These are phyloP conservation scores for Augiades crinisus DNA, from an alignment of 2,888 invertebrate species.

Conservation along the genomic window DNA sequence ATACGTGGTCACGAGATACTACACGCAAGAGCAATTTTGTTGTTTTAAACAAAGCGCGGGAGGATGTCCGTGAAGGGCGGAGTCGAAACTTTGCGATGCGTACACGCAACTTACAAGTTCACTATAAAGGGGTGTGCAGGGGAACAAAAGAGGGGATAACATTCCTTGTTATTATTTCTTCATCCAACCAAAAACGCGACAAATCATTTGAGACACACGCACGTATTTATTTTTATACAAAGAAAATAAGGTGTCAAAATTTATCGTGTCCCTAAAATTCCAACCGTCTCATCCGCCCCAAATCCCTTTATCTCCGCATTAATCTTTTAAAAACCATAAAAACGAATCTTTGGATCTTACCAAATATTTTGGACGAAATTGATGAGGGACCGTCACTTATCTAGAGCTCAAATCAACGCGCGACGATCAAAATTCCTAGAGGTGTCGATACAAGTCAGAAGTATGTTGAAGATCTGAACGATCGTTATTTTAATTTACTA, in stretches of 20 bases:
- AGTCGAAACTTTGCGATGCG: constrained; percentile 50
- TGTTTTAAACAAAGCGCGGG: constrained; percentile 56
- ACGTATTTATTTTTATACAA: constrained; percentile 35
- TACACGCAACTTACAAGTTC: constrained; percentile 39
- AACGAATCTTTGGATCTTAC: constrained; percentile 73
- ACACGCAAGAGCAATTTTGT: constrained; percentile 49
- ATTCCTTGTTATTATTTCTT: constrained; percentile 20
- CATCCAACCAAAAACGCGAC: constrained; percentile 33
- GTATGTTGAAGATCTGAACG: constrained; percentile 54
- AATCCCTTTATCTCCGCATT: constrained; percentile 73
- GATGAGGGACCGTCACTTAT: constrained; percentile 71
- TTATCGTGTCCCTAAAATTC: constrained; percentile 64
- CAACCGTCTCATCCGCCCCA: constrained; percentile 57
- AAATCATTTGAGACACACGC: constrained; percentile 36
- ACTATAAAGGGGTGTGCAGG: constrained; percentile 30
- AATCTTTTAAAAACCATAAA: constrained; percentile 73
- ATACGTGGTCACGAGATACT: constrained; percentile 24
- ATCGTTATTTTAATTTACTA: constrained; percentile 46
- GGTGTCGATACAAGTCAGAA: constrained; percentile 74
- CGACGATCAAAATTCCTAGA: constrained; percentile 76
- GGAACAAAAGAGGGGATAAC: constrained; percentile 26
- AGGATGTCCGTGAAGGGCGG: constrained; percentile 61
- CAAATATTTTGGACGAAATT: constrained; percentile 78
- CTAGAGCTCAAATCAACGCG: constrained; percentile 60
- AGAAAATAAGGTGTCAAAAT: constrained; percentile 61